Base-by-base conservation (phyloP, 64 coral and sea anemone species). In the Montipora sp. region DNA sequence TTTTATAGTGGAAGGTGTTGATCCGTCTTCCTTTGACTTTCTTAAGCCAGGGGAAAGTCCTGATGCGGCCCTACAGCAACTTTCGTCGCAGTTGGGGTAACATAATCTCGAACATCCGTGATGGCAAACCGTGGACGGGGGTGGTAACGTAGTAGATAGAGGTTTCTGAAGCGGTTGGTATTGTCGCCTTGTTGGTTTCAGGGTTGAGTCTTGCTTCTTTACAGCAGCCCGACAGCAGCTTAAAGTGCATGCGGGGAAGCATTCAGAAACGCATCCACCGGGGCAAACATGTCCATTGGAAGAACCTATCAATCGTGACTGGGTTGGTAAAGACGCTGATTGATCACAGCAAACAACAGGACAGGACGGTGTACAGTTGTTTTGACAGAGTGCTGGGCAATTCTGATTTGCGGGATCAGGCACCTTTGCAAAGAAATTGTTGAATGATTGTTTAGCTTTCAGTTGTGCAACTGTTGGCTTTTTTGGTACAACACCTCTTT, bases 201-300 rank as follows among this genome's bases (percentile, higher is more conserved):
- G 23, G 2, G 63, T 80, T 74, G 68, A 78, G 19, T 19, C 46
- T 8, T 21, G 19, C 2, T 85, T 85, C 7, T 49, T 70, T 5
- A 50, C 9, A 20, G 65, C 80, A 51, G 80, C 87, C 15, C 63
- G 75, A 21, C 93, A 94, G 73, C 93, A 94, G 15, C 87, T 90
- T 9, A 90, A 85, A 0, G 93, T 94, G 83, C 93, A 94, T 71
- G 87, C 88, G 19, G 93, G 93, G 47, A 78, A 94, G 11, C 93
- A 94, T 61, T 94, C 87, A 53, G 75, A 89, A 75, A 59, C 15
- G 49, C 93, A 94, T n/a, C 77, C 47, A 10, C 79, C 80, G 15
- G 93, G 93, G 10, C 93, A 94, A 79, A 84, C 47, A 19, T 73
- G 80, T 24, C 66, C 66, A 27, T 22, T 21, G 1, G 77, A 53